Evolutionary conservation across 2,888 invertebrate genomes (phyloP).

Genomic region (Mythimna albipuncta): DNA sequence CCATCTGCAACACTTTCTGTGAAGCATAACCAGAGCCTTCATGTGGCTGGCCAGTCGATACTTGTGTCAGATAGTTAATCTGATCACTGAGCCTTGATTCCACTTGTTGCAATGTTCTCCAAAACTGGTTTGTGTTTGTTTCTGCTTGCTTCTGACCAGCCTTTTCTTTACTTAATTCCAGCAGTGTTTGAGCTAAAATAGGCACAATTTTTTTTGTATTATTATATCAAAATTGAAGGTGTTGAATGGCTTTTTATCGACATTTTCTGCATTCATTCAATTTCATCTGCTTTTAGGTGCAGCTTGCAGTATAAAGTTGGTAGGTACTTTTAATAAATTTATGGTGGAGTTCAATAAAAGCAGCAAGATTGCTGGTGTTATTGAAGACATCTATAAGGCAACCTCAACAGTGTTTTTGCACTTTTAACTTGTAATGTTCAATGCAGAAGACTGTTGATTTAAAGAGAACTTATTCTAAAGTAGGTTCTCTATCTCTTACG

Average conservation of each 20-base stretch:
- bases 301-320: too few relatives aligned
- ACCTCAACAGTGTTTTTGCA: neutral
- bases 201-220: neutral
- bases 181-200: slow-evolving; percentile 95
- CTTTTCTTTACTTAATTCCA: slow-evolving; percentile 98
- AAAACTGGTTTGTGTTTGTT: slow-evolving; percentile 96
- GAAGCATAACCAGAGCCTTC: slow-evolving; percentile 99
- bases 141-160: slow-evolving; percentile 98
- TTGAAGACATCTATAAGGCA: neutral
- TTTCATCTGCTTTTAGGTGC: too few relatives aligned
- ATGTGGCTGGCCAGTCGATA: slow-evolving; percentile 99
- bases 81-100: slow-evolving; percentile 98
- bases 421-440: neutral
- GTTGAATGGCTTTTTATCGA: too few relatives aligned
- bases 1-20: slow-evolving; percentile 98
- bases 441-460: neutral
- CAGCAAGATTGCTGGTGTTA: neutral
- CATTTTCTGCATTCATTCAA: too few relatives aligned
- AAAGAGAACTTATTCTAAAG: neutral
- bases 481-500: too few relatives aligned
- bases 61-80: slow-evolving; percentile 99
- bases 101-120: slow-evolving; percentile 96
- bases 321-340: too few relatives aligned
- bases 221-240: too few relatives aligned
- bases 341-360: too few relatives aligned